Base-by-base conservation (phyloP, 30 jellyfish, hydroid and myxozoan species). In the Pelagia noctiluca region DNA sequence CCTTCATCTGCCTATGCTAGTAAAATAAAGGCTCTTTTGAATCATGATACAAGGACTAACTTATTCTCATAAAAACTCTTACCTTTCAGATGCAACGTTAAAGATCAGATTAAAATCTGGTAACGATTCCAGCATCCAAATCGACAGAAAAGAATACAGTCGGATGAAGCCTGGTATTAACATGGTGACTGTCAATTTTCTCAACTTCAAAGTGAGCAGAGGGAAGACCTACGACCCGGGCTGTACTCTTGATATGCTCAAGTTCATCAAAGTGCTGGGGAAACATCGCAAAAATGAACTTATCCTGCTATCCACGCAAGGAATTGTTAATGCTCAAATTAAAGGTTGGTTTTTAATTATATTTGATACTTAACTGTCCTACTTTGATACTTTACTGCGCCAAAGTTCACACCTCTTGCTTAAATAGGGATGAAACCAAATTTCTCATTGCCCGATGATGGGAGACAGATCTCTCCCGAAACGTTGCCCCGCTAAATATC, bases 111-210 rank as follows among this genome's bases (percentile, higher is more conserved):
- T 90, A 1, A 68, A 34, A 28, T 69, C 92, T 35, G 97, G 97
- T 29, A 23, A 35, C 22, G 97, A 90, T 30, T 75, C 90, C 3
- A 90, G 85, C 70, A 90, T 83, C 23, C 57, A 75, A 33, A 83
- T 90, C 29, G 92, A 83, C 68, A 89, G 89, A 33, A 90, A 71
- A 77, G 96, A 90, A 60, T 71, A 90, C 53, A 69, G 97, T 38
- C 92, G 96, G 2, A 80, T 86, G 64, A 82, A 83, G 64, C 65
- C 69, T 35, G 97, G 97, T 50, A 84, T 90, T 23, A 90, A 90
- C 50, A 1, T 82, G 76, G 92, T 83, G 29, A 70, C 85, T 0
- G 42, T 90, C 25, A 78, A 83, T 48, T 75, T 81, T 21, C 49
- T 83, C 34, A 76, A 83, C 26, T 90, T 63, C 76, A 90, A 83